Conservation (phyloP, 2,797 vertebrate species). For the Poecile montanus region DNA sequence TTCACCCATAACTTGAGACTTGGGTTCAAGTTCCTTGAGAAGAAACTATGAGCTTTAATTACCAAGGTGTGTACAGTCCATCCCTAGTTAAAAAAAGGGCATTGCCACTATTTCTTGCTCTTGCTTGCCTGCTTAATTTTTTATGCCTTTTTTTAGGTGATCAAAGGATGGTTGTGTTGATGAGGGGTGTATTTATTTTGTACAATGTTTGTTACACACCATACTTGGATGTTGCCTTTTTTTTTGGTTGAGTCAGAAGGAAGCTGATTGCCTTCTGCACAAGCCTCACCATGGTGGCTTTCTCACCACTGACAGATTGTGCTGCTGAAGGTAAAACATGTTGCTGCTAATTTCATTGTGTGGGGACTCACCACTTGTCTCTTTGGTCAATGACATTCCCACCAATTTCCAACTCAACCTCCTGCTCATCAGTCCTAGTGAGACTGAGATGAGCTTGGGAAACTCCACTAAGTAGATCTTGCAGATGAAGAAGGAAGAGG, state of each 20-base stretch:
- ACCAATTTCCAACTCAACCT: not conserved
- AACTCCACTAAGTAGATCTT: not conserved
- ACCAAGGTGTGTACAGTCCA: slow-evolving; percentile 56
- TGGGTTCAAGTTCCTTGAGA: slow-evolving; percentile 60
- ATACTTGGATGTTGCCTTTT: not conserved
- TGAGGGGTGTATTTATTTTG: slow-evolving; percentile 14
- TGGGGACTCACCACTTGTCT: not conserved
- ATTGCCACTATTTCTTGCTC: slow-evolving; percentile 46
- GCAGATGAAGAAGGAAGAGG: not conserved
- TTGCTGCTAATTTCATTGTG: not conserved
- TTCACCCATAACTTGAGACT: slow-evolving; percentile 44
- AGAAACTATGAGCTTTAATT: slow-evolving; percentile 56
- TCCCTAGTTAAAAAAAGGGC: not conserved
- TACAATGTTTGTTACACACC: not conserved
- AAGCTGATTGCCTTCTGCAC: not conserved
- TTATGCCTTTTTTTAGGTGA: slow-evolving; percentile 16
- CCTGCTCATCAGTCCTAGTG: not conserved
- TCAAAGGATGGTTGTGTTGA: slow-evolving; percentile 15
- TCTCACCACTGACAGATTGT: not conserved
- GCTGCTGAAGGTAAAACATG: not conserved
- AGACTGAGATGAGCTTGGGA: not conserved
- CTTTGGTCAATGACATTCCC: not conserved
- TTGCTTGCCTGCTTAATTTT: slow-evolving; percentile 48
- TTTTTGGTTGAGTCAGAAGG: not conserved
- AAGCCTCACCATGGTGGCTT: not conserved